Evolutionary conservation across 2,113 vertebrate genomes (phyloP).

Genomic region (Mustela nigripes): DNA sequence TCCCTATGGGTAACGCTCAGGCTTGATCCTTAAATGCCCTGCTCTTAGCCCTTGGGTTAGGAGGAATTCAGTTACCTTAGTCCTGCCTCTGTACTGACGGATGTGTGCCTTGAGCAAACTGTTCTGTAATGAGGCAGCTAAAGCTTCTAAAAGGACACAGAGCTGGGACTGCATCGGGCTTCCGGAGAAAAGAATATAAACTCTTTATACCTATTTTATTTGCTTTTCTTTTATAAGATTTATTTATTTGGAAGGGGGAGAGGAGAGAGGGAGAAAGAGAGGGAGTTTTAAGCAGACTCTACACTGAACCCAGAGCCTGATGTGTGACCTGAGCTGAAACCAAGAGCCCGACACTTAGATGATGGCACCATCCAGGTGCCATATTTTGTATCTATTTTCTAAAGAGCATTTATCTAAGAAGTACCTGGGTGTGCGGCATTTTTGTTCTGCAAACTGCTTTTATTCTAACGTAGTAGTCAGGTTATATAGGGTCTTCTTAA

Average conservation of each 20-base stretch:
- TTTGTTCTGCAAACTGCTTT: neutral
- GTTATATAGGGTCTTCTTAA: neutral
- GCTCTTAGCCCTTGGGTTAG: neutral
- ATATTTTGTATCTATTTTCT: neutral
- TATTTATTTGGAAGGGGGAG: neutral
- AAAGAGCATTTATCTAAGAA: constrained; percentile 12
- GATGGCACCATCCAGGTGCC: neutral
- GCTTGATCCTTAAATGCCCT: neutral
- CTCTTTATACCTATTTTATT: neutral
- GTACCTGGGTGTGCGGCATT: neutral
- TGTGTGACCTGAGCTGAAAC: neutral
- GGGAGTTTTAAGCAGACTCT: neutral
- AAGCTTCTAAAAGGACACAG: neutral
- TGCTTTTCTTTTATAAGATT: neutral
- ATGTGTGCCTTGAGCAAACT: neutral
- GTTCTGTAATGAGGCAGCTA: neutral
- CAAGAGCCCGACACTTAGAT: neutral
- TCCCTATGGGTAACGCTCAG: neutral
- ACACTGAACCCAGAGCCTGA: neutral
- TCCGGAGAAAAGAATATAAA: neutral
- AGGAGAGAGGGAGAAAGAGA: neutral
- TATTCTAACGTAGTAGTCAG: neutral
- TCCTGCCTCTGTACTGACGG: neutral
- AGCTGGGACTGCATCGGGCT: neutral
- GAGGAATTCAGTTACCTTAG: neutral